These are phyloP conservation scores for Rafetus swinhoei DNA, from an alignment of 2,113 vertebrate genomes.

Conservation along the genomic window DNA sequence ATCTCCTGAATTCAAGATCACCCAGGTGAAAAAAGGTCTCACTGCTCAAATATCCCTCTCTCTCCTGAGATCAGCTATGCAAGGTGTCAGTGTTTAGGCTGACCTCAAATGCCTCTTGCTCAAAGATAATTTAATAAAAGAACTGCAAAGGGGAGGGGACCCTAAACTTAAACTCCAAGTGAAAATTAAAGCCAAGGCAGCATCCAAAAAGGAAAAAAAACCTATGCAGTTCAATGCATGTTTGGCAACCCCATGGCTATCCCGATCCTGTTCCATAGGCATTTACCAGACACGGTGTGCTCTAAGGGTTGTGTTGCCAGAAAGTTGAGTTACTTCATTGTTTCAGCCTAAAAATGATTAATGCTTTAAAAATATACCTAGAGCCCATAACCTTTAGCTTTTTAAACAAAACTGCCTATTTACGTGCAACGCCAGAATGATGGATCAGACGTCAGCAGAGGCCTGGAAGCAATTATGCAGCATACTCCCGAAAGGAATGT, in stretches of 20 bases:
- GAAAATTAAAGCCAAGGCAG: not conserved
- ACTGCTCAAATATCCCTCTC: not conserved
- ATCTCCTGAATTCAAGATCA: not conserved
- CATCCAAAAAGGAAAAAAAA: fast-evolving
- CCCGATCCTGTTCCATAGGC: not conserved
- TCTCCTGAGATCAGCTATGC: fast-evolving
- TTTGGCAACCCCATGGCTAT: not conserved
- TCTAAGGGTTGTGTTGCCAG: not conserved
- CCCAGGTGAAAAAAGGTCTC: not conserved
- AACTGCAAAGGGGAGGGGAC: fast-evolving
- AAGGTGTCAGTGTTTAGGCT: not conserved
- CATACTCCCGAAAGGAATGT: not conserved
- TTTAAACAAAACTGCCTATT: not conserved
- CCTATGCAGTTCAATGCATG: not conserved
- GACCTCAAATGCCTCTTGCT: not conserved
- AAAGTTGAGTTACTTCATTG: not conserved
- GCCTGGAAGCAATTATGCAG: not conserved
- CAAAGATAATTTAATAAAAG: not conserved
- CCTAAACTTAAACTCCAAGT: not conserved
- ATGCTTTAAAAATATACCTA: not conserved
- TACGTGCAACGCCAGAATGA: fast-evolving
- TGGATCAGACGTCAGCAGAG: not conserved
- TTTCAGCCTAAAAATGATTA: not conserved
- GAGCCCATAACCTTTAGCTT: not conserved
- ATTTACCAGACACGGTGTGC: not conserved